phyloP scores from a whole-genome alignment of 2,888 invertebrate species.

The Meteorus colon region DNA sequence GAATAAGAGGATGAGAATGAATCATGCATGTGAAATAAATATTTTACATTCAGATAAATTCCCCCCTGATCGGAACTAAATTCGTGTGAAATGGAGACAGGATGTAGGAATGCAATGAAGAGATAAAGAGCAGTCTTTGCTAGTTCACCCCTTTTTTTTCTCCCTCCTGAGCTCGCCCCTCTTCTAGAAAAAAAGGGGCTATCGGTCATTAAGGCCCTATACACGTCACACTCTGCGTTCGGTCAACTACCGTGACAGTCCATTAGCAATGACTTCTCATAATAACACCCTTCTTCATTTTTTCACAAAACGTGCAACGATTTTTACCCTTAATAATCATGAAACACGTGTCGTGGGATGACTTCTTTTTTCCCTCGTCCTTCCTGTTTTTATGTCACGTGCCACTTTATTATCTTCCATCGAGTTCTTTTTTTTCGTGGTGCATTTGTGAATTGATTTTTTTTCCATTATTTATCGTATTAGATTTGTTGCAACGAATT shows the following conservation, averaged over 20 bases:
- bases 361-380: conserved; percentile 26
- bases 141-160: background rate
- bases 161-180: background rate
- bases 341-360: conserved; percentile 66
- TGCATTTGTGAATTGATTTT: conserved; percentile 3
- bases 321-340: conserved; percentile 44
- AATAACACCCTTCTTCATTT: conserved; percentile 30
- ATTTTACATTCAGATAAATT: background rate
- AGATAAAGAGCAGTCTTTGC: conserved; percentile 28
- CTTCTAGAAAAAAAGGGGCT: conserved; percentile 42
- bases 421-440: conserved; percentile 41
- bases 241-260: conserved; percentile 49
- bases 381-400: conserved; percentile 65
- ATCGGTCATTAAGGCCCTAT: conserved; percentile 47
- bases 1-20: background rate
- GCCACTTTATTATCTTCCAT: conserved; percentile 65
- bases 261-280: conserved; percentile 50
- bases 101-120: conserved; percentile 8
- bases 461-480: background rate
- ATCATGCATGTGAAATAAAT: background rate
- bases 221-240: conserved; percentile 36
- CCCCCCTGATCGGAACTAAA: background rate
- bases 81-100: background rate
- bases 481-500: background rate
- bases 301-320: conserved; percentile 31